Evolutionary conservation across 2,797 vertebrate species (phyloP), one percentile per base, ranked within the genome.

Genomic region (Melanotaenia trifasciata): DNA sequence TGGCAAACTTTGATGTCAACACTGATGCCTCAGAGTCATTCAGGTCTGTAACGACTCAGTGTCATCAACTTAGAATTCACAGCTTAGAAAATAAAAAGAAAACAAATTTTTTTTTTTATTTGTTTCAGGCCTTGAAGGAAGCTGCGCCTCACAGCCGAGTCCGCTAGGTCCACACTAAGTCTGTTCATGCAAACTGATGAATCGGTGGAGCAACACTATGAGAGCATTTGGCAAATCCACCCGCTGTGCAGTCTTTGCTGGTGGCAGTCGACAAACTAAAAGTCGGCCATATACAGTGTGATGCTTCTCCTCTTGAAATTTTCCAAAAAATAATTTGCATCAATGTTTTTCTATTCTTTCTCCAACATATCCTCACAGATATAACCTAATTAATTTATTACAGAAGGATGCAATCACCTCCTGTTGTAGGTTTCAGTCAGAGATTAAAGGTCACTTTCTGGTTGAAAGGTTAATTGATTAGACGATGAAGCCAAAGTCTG

Each of bases 361-460:
- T 38, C 4, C 28, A 53, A 66, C 14, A 22, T 18, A 58, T 84
- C 70, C 75, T 89, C 78, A 63, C 57, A 76, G 77, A 72, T 69
- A 62, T 61, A 69, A 72, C 78, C 24, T 30, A 51, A 26, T 58
- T 57, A 73, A 78, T 78, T 78, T 40, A 20, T 74, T 6, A 65
- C 60, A 71, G 75, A 61, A 78, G 74, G 76, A 60, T n/a, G 65
- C 64, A 47, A 22, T 81, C 64, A 1, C 75, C 74, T 84, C 76
- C 75, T 53, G 76, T 16, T 70, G 66, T 70, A 70, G 80, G 73
- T 65, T 76, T 81, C 53, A 54, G 79, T 78, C 81, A 85, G 68
- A 86, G 81, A 64, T 90, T 74, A 92, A 92, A 92, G 90, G 92
- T 93, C 92, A 92, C 92, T 93, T 94, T 87, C 90, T 90, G 90